Base-by-base conservation (phyloP, 92 coral and sea anemone genomes). In the Palythoa heliodiscus region DNA sequence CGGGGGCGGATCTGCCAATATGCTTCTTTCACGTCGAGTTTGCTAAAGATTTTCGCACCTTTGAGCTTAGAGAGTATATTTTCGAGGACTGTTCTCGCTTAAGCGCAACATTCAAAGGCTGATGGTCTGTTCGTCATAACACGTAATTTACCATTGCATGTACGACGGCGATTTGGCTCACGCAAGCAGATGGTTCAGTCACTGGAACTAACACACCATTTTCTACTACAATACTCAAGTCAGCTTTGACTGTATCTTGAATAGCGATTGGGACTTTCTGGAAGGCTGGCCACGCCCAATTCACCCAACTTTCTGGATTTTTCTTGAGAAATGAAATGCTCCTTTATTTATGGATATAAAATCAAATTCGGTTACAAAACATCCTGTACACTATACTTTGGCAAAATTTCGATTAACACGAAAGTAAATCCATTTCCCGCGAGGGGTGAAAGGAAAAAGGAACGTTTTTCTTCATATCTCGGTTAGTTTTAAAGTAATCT, bases 61-160 rank as follows among this genome's bases (percentile, higher is more conserved):
- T 77, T 71, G 73, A 87, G 86, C 12, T 50, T 61, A 2, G 88
- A 85, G 0, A 89, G 92, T 2, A 89, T 75, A 87, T 87, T 88
- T 37, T 77, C 84, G 4, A 86, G 79, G 6, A 29, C 47, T 73
- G 79, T 47, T 89, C 87, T n/a, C 84, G 83, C 69, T 73, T 40
- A 8, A 89, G 90, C 52, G 92, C 92, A 13, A 19, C 88, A 82
- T 90, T 90, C 50, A 87, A 40, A 16, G 87, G 90, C 69, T 76
- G 86, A 10, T 92, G 90, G 73, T 57, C 92, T 20, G 90, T 88
- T 38, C 93, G 88, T 2, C 1, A 29, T 29, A 1, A 91, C 58
- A 2, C 92, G 43, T 5, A 90, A 38, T 23, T 69, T 35, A 22
- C 73, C 73, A 69, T 69, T 69, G 37, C 1, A 1, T 29, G 35